Percentiles rank a stretch among this genome's conserved stretches.
Evolutionary conservation across 2,888 invertebrate species (phyloP).

Genomic region (Sinohyriopsis cumingii): DNA sequence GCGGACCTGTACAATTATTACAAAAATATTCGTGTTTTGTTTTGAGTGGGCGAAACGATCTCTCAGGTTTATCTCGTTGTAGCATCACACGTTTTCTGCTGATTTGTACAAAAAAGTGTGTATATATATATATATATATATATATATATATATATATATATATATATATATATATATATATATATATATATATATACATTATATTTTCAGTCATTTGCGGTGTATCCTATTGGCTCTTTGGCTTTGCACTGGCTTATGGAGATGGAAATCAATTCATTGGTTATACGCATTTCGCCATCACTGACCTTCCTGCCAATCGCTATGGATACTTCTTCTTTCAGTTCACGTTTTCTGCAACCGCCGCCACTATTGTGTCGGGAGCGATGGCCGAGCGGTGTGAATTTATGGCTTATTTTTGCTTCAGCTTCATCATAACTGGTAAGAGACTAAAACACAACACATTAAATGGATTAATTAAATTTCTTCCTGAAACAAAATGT

Average conservation of each 20-base stretch:
- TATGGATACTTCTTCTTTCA: slow-evolving; percentile 74
- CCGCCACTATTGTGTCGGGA: slow-evolving; percentile 76
- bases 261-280: slow-evolving; percentile 70
- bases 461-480: too few relatives aligned
- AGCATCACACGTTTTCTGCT: too few relatives aligned
- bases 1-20: too few relatives aligned
- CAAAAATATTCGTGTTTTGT: too few relatives aligned
- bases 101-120: too few relatives aligned
- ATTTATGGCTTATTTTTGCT: slow-evolving; percentile 74
- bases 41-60: too few relatives aligned
- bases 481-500: too few relatives aligned
- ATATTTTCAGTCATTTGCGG: slow-evolving; percentile 51
- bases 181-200: slow-evolving; percentile 41
- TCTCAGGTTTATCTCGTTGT: too few relatives aligned
- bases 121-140: too few relatives aligned
- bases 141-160: too few relatives aligned
- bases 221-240: slow-evolving; percentile 54
- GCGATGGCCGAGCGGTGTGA: slow-evolving; percentile 76
- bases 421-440: slow-evolving; percentile 75
- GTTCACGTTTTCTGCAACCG: slow-evolving; percentile 76
- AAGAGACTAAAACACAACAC: slow-evolving; percentile 3
- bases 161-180: slow-evolving; percentile 43
- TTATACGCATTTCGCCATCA: slow-evolving; percentile 56
- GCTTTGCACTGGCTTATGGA: slow-evolving; percentile 55
- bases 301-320: slow-evolving; percentile 35